Evolutionary conservation across 2,888 invertebrate species (phyloP).

Genomic region (Pristionchus arcanus): DNA sequence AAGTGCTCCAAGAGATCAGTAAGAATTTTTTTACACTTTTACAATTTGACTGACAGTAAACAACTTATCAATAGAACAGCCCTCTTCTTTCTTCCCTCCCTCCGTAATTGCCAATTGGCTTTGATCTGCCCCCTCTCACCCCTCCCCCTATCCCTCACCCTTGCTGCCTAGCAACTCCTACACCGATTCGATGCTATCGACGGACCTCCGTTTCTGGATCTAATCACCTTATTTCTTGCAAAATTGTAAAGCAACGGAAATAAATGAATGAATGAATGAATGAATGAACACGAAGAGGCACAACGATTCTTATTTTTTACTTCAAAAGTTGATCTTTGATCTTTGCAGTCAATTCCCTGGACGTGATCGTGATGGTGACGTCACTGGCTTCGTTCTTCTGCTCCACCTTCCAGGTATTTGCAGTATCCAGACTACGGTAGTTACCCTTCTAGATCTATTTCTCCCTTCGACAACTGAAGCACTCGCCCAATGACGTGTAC

Average conservation of each 20-base stretch:
- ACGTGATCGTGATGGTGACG: slow-evolving; percentile 61
- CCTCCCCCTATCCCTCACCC: too few relatives aligned
- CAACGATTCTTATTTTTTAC: too few relatives aligned
- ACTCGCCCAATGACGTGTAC: not conserved
- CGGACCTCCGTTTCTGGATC: too few relatives aligned
- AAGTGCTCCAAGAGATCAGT: slow-evolving; percentile 3
- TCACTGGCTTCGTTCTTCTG: slow-evolving; percentile 62
- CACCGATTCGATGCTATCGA: too few relatives aligned
- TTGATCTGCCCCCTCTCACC: too few relatives aligned
- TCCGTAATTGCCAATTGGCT: too few relatives aligned
- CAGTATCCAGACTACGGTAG: slow-evolving; percentile 60
- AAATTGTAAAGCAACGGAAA: too few relatives aligned
- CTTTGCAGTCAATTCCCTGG: slow-evolving; percentile 60
- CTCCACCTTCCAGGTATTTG: slow-evolving; percentile 61
- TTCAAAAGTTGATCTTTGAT: slow-evolving; percentile 38
- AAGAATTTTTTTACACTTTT: not conserved
- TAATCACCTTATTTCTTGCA: too few relatives aligned
- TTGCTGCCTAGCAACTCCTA: too few relatives aligned
- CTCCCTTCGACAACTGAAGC: slow-evolving; percentile 23
- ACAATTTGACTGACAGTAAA: not conserved
- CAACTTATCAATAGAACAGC: too few relatives aligned
- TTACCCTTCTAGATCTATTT: slow-evolving; percentile 29
- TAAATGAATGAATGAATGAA: too few relatives aligned
- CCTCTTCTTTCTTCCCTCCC: too few relatives aligned
- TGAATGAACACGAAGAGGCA: not conserved